Percentiles rank a stretch among this genome's conserved stretches.
These are phyloP conservation scores for Ictidomys tridecemlineatus DNA, from an alignment of 2,113 vertebrate genomes.

Conservation along the genomic window DNA sequence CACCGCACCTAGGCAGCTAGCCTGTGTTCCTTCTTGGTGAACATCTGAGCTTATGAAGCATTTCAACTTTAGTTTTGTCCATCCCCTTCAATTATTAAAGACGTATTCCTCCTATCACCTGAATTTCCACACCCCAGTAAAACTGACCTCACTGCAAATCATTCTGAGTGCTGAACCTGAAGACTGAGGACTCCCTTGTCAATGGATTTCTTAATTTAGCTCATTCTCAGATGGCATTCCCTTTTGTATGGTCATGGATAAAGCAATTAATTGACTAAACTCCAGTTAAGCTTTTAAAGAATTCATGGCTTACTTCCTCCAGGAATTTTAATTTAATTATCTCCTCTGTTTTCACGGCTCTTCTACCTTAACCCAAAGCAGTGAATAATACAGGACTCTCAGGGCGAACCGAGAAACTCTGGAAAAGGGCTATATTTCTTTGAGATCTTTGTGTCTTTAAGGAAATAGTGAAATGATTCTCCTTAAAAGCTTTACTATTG, in stretches of 20 bases:
- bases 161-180: background rate
- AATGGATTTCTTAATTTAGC: background rate
- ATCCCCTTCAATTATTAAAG: background rate
- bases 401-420: background rate
- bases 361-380: background rate
- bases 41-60: background rate
- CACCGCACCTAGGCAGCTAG: fast-evolving
- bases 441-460: background rate
- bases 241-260: background rate
- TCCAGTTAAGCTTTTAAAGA: background rate
- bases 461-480: background rate
- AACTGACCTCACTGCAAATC: background rate
- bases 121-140: background rate
- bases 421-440: background rate
- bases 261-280: background rate
- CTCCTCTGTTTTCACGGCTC: background rate
- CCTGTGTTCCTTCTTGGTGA: background rate
- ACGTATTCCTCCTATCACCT: background rate
- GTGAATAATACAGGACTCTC: background rate
- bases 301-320: background rate
- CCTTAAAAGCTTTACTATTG: background rate
- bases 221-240: background rate
- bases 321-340: background rate
- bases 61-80: background rate
- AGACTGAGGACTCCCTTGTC: too few relatives aligned